phyloP scores from a whole-genome alignment of 2,113 vertebrate species.

The Sterna hirundo region DNA sequence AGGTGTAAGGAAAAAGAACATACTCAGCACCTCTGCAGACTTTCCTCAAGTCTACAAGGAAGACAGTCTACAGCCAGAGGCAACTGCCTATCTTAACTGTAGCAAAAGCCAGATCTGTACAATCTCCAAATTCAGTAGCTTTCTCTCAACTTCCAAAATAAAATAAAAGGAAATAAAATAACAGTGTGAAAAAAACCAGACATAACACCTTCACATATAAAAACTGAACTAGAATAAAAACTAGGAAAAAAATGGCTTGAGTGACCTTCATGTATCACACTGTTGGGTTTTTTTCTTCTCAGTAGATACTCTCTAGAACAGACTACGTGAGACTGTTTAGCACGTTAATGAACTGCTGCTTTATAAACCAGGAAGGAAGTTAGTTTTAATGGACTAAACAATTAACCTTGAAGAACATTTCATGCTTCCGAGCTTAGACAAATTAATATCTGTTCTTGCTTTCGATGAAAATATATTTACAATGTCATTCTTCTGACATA shows the following conservation, averaged over 20 bases:
- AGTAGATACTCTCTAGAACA: background rate
- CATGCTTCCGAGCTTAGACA: background rate
- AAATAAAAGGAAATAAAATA: background rate
- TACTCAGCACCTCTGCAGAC: background rate
- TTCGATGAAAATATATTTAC: background rate
- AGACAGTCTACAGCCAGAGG: background rate
- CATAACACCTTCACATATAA: background rate
- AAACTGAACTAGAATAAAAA: background rate
- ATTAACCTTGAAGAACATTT: slow-evolving; percentile 10
- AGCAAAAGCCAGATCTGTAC: background rate
- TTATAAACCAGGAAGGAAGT: background rate
- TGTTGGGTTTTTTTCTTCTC: background rate
- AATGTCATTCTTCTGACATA: background rate
- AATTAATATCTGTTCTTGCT: background rate
- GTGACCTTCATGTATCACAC: background rate
- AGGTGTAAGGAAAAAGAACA: background rate
- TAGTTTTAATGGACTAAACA: slow-evolving; percentile 7
- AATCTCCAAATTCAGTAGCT: background rate
- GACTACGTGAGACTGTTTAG: background rate
- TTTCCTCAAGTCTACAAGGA: background rate
- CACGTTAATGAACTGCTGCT: background rate
- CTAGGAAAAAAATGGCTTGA: background rate
- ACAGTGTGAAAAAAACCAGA: background rate
- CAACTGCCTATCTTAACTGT: background rate
- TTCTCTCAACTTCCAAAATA: background rate